phyloP scores from a whole-genome alignment of 2,113 vertebrate species.

The Takifugu flavidus region DNA sequence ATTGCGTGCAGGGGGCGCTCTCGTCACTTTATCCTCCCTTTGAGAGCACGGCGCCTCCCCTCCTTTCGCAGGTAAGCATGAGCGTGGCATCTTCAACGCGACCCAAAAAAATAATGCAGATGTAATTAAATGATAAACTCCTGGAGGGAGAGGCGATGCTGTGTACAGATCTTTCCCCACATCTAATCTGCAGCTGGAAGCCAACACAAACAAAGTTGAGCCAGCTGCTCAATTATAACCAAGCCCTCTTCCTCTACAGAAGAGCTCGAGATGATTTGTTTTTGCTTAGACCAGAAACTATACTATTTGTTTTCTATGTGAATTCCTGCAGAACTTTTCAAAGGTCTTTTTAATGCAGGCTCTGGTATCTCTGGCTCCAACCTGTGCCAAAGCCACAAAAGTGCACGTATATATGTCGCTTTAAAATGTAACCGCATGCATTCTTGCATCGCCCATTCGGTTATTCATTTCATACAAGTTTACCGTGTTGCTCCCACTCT shows the following conservation, averaged over 20 bases:
- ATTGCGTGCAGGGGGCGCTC: slow-evolving; percentile 90
- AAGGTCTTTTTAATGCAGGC: no score
- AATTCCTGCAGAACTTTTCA: not conserved
- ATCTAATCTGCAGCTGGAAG: slow-evolving; percentile 19
- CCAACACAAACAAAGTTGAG: slow-evolving; percentile 31
- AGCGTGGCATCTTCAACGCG: not conserved
- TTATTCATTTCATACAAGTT: slow-evolving; percentile 1
- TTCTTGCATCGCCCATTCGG: not conserved
- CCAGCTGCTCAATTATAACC: slow-evolving; percentile 14
- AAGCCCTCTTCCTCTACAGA: slow-evolving; percentile 9
- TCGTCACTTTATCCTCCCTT: slow-evolving; percentile 90
- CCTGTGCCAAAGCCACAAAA: not conserved
- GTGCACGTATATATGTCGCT: not conserved
- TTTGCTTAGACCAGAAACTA: no score
- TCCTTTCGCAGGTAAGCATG: slow-evolving; percentile 80
- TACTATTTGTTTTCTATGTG: not conserved
- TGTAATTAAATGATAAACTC: slow-evolving; percentile 30
- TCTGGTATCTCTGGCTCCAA: not conserved
- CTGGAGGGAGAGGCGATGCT: not conserved
- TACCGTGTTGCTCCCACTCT: not conserved
- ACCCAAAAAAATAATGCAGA: slow-evolving; percentile 16
- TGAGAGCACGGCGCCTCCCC: slow-evolving; percentile 87
- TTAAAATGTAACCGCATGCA: not conserved
- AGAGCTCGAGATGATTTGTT: not conserved
- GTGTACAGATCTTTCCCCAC: not conserved